phyloP scores from a whole-genome alignment of 2,113 vertebrate species.

The Hymenochirus boettgeri region DNA sequence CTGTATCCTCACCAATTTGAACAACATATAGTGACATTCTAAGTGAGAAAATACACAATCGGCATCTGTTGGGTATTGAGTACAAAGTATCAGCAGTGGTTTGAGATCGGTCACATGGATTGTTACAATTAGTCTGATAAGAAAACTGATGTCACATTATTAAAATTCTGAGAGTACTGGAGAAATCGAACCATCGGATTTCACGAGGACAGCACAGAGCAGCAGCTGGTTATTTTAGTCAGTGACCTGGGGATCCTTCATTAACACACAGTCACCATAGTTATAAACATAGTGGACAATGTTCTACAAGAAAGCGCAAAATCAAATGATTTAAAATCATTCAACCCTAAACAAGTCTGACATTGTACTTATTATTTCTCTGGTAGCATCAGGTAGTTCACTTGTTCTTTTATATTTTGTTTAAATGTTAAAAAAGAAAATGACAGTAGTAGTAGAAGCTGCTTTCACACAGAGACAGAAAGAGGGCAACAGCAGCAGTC shows the following conservation, averaged over 20 bases:
- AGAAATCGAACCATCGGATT: slow-evolving; percentile 76
- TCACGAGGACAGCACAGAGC: slow-evolving; percentile 65
- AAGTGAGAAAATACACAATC: too few relatives aligned
- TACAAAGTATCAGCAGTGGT: slow-evolving; percentile 75
- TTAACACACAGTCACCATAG: slow-evolving; percentile 71
- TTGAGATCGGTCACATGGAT: slow-evolving; percentile 72
- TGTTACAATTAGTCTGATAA: slow-evolving; percentile 69
- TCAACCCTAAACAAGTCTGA: slow-evolving; percentile 62
- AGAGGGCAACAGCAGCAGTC: too few relatives aligned
- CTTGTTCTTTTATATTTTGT: slow-evolving; percentile 62
- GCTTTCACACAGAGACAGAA: slow-evolving; percentile 62
- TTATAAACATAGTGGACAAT: slow-evolving; percentile 72
- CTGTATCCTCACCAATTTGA: slow-evolving; percentile 63
- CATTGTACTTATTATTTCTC: slow-evolving; percentile 75
- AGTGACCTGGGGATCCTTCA: slow-evolving; percentile 72
- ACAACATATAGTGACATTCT: too few relatives aligned
- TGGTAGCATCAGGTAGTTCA: slow-evolving; percentile 61
- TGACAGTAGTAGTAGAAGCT: slow-evolving; percentile 52
- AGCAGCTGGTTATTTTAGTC: slow-evolving; percentile 73
- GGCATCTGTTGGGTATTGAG: too few relatives aligned
- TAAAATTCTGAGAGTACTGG: slow-evolving; percentile 70
- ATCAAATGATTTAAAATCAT: slow-evolving; percentile 56
- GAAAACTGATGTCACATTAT: slow-evolving; percentile 75
- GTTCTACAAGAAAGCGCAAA: slow-evolving; percentile 56
- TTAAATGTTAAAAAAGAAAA: slow-evolving; percentile 55